These are phyloP conservation scores for Caenorhabditis sp. DNA, from an alignment of 2,888 invertebrate genomes.

Conservation along the genomic window DNA sequence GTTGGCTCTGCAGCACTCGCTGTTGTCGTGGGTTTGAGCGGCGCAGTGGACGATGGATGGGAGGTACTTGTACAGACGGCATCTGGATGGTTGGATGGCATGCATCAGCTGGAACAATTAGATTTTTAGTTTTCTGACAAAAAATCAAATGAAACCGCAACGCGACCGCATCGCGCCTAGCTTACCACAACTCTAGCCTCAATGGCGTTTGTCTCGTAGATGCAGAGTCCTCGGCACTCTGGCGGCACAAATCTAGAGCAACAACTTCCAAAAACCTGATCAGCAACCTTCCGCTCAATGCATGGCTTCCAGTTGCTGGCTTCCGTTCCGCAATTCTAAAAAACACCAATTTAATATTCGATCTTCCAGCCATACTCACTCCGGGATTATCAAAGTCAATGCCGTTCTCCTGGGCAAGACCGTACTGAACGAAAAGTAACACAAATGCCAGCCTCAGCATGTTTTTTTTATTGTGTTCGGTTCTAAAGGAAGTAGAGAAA, in stretches of 20 bases:
- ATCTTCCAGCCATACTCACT: constrained; percentile 32
- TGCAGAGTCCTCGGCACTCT: constrained; percentile 81
- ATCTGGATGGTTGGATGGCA: constrained; percentile 81
- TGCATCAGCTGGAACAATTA: constrained; percentile 76
- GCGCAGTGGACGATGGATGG: constrained; percentile 81
- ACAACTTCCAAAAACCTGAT: constrained; percentile 81
- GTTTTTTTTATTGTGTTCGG: constrained; percentile 13
- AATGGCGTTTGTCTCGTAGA: constrained; percentile 82
- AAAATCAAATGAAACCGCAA: no score
- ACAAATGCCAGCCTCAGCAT: constrained; percentile 49
- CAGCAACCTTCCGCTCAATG: constrained; percentile 82
- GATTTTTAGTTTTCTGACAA: no score
- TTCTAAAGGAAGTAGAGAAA: neutral
- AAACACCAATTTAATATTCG: no score
- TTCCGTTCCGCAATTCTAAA: constrained; percentile 80
- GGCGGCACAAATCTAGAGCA: constrained; percentile 82
- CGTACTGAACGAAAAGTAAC: constrained; percentile 8
- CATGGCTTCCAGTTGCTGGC: constrained; percentile 82
- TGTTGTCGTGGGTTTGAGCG: constrained; percentile 82
- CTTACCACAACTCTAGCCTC: constrained; percentile 81
- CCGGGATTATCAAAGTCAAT: constrained; percentile 67
- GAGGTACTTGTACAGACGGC: constrained; percentile 82
- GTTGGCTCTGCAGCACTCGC: constrained; percentile 79
- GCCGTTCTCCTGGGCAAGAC: constrained; percentile 55
- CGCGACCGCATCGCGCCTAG: no score